A percentile compares a stretch with the other conserved stretches of the same genome.
These are phyloP conservation scores for Timandra comae DNA, from an alignment of 2,888 invertebrate genomes.

Conservation along the genomic window DNA sequence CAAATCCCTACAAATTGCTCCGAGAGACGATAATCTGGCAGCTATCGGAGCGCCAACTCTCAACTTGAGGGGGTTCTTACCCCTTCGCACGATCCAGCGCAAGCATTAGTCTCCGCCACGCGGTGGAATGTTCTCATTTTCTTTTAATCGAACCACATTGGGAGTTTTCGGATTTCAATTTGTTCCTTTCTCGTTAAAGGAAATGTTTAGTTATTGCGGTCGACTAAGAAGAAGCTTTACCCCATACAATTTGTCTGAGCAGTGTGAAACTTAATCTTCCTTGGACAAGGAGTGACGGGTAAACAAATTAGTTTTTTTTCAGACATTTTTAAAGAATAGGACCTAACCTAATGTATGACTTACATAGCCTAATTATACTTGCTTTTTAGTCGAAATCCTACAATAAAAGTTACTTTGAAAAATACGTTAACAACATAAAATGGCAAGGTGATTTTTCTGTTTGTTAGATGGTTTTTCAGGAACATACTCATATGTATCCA, in stretches of 20 bases:
- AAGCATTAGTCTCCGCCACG: constrained; percentile 46
- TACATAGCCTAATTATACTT: no score
- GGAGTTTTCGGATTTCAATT: constrained; percentile 48
- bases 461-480: constrained; percentile 4
- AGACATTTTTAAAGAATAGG: neutral
- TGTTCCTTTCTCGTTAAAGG: constrained; percentile 36
- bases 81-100: constrained; percentile 29
- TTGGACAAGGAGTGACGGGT: neutral
- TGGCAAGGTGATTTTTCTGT: no score
- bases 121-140: constrained; percentile 53
- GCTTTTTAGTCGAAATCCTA: no score
- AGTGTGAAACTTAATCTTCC: constrained; percentile 20
- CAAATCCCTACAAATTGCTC: constrained; percentile 67
- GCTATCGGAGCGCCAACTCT: constrained; percentile 37
- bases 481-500: constrained; percentile 14
- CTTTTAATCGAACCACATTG: constrained; percentile 48
- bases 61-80: constrained; percentile 23
- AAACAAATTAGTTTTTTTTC: no score
- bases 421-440: no score
- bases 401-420: no score
- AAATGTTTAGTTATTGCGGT: constrained; percentile 32
- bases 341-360: no score
- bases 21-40: constrained; percentile 60
- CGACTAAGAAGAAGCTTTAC: constrained; percentile 23
- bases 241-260: constrained; percentile 23